Evolutionary conservation across 2,797 vertebrate genomes (phyloP).

Genomic region (Pseudocheirus occidentalis): DNA sequence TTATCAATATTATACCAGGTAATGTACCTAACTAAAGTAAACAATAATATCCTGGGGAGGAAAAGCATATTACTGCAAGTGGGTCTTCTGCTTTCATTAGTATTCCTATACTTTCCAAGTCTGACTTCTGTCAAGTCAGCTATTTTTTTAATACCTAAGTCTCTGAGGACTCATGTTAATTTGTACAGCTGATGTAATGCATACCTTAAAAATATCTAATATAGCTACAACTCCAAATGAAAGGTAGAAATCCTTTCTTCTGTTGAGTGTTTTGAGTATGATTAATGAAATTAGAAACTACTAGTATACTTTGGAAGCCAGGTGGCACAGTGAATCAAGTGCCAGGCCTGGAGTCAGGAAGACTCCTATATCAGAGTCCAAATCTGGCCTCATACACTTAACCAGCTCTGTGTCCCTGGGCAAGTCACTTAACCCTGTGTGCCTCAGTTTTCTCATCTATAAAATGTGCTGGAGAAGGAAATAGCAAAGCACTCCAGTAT

Average conservation of each 20-base stretch:
- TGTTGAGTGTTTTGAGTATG: slow-evolving; percentile 20
- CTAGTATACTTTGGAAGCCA: neutral
- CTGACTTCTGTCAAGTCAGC: slow-evolving; percentile 35
- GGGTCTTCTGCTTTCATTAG: neutral
- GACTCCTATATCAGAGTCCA: neutral
- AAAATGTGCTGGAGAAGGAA: neutral
- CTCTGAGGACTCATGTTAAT: slow-evolving; percentile 37
- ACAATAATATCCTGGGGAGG: neutral
- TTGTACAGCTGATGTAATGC: slow-evolving; percentile 11
- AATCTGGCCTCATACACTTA: too few relatives aligned
- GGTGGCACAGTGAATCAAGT: neutral
- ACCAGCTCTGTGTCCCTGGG: neutral
- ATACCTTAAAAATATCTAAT: neutral
- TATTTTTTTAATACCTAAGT: slow-evolving; percentile 24
- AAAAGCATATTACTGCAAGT: neutral
- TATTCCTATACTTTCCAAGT: slow-evolving; percentile 8
- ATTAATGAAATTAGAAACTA: slow-evolving; percentile 31
- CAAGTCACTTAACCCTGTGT: neutral
- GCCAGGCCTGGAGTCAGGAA: neutral
- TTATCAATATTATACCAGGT: neutral
- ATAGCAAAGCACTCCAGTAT: neutral
- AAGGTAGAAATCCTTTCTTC: slow-evolving; percentile 24
- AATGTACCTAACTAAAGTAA: neutral
- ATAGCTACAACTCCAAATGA: slow-evolving; percentile 7
- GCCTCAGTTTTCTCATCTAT: neutral